Percentiles rank a stretch among this genome's conserved stretches.
Conservation (phyloP, 2,797 vertebrate species). For the Crenuchus spilurus region DNA sequence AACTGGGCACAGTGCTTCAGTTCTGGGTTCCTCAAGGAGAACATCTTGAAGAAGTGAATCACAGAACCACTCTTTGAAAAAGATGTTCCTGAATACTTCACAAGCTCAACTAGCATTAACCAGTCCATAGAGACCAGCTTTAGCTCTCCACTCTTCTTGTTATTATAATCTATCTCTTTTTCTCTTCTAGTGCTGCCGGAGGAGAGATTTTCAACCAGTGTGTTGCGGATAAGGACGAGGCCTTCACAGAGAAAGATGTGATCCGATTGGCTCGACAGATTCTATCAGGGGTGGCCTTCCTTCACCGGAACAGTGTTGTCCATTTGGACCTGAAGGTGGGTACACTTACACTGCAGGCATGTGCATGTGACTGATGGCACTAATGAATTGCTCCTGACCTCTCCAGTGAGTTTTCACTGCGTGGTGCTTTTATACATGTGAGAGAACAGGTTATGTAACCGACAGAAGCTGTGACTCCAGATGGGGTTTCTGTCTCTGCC, state of each 20-base stretch:
- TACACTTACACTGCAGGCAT: not conserved
- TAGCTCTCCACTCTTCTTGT: too few relatives aligned
- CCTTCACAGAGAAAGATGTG: constrained; percentile 85
- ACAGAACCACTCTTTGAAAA: too few relatives aligned
- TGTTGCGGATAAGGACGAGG: constrained; percentile 81
- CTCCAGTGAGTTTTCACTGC: not conserved
- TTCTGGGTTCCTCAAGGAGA: too few relatives aligned
- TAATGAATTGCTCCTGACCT: not conserved
- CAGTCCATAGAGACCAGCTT: too few relatives aligned
- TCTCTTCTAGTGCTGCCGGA: constrained; percentile 76
- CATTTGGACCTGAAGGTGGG: constrained; percentile 86
- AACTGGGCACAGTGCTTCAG: too few relatives aligned
- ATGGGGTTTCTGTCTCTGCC: not conserved
- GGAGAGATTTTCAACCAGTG: constrained; percentile 87
- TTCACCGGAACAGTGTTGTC: constrained; percentile 82
- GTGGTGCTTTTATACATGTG: not conserved
- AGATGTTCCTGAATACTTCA: too few relatives aligned
- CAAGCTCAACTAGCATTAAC: too few relatives aligned
- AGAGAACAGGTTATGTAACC: not conserved
- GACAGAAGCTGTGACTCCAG: not conserved
- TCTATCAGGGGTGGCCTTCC: constrained; percentile 78
- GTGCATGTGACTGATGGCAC: not conserved
- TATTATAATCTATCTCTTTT: not conserved
- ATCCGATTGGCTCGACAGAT: constrained; percentile 82
- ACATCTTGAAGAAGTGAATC: too few relatives aligned